Evolutionary conservation across 2,888 invertebrate species (phyloP).

Genomic region (Drosophila mimica): DNA sequence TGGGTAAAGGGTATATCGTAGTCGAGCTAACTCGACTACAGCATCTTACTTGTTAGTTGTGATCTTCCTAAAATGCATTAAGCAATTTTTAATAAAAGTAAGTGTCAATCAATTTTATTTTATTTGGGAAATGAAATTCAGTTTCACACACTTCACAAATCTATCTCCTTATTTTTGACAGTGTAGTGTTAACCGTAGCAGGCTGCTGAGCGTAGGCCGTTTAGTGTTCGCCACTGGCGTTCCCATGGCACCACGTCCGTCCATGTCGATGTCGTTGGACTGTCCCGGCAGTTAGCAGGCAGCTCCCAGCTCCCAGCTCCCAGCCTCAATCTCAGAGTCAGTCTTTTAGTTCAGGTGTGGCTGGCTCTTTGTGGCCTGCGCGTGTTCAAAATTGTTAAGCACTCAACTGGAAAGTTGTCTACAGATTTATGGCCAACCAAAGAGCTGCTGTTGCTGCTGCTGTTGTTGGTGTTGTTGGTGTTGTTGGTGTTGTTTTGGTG

Average conservation of each 20-base stretch:
- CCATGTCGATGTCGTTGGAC: conserved; percentile 23
- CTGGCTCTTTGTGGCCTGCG: conserved; percentile 55
- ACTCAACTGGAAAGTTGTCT: conserved; percentile 74
- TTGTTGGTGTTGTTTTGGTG: conserved; percentile 8
- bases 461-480: conserved; percentile 13
- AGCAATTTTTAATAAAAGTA: not conserved
- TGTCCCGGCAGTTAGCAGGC: conserved; percentile 20
- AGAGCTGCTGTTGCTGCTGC: conserved; percentile 28
- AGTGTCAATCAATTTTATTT: not conserved
- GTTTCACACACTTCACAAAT: not conserved
- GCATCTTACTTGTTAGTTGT: too few relatives aligned
- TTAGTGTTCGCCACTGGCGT: conserved; percentile 41
- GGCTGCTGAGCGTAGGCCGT: conserved; percentile 51
- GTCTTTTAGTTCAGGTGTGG: conserved; percentile 52
- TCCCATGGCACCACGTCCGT: conserved; percentile 50
- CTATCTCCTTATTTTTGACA: not conserved
- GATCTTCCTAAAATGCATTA: not conserved
- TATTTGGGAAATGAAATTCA: not conserved
- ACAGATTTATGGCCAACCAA: conserved; percentile 72
- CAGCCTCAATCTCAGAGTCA: conserved; percentile 14
- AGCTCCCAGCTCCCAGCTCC: conserved; percentile 10
- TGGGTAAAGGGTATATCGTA: too few relatives aligned
- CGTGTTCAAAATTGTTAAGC: conserved; percentile 68
- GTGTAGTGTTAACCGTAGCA: not conserved
- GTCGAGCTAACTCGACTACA: too few relatives aligned